These are phyloP conservation scores for Leucozona laternaria DNA, from an alignment of 2,888 invertebrate species.

Conservation along the genomic window DNA sequence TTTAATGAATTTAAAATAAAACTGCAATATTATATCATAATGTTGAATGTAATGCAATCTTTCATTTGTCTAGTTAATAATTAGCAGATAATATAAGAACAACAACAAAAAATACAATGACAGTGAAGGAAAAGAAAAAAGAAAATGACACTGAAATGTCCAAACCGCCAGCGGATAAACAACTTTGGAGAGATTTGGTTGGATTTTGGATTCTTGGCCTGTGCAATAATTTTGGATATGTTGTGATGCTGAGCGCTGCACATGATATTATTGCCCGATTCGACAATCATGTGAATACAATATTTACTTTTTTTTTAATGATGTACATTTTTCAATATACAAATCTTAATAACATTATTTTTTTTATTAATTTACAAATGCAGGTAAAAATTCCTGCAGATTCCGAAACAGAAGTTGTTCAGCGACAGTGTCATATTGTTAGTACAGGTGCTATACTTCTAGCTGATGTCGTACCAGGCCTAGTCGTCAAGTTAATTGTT, in stretches of 20 bases:
- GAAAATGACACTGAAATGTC: conserved; percentile 1
- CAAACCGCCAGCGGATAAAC: not conserved
- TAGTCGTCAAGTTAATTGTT: conserved; percentile 87
- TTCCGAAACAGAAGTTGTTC: not conserved
- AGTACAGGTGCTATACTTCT: conserved; percentile 89
- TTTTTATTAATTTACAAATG: too few relatives aligned
- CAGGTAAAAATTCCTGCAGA: not conserved
- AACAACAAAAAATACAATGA: not conserved
- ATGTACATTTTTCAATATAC: too few relatives aligned
- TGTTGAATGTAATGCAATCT: too few relatives aligned
- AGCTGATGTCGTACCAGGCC: conserved; percentile 89
- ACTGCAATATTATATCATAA: too few relatives aligned
- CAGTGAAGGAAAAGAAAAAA: not conserved
- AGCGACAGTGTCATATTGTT: conserved; percentile 85
- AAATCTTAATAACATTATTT: too few relatives aligned
- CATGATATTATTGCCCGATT: conserved; percentile 86
- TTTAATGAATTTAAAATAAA: too few relatives aligned
- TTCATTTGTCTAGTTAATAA: not conserved
- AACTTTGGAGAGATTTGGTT: conserved; percentile 32
- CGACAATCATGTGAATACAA: not conserved
- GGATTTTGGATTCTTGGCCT: conserved; percentile 91
- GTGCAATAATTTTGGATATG: conserved; percentile 94
- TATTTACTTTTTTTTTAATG: not conserved
- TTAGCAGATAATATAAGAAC: not conserved
- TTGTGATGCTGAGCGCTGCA: conserved; percentile 93